phyloP scores from a whole-genome alignment of 2,797 vertebrate genomes.

The Acestrorhynchus altus region DNA sequence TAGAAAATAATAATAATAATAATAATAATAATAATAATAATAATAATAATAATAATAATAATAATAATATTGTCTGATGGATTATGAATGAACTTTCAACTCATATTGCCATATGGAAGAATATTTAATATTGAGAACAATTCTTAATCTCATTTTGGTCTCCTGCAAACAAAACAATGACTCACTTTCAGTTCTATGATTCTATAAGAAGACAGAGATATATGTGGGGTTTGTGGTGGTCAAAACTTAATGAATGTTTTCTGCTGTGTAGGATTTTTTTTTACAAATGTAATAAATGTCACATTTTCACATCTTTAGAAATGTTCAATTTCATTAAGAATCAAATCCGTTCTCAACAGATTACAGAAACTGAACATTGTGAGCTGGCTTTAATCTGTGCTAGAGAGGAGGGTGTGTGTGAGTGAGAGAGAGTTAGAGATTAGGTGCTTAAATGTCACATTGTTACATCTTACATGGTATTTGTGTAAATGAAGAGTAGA shows the following conservation, averaged over 20 bases:
- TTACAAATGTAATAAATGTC: neutral
- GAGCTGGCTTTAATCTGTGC: slow-evolving; percentile 13
- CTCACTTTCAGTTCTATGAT: neutral
- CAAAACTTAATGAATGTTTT: neutral
- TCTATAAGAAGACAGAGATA: no score
- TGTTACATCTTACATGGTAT: slow-evolving; percentile 5
- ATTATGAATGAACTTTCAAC: neutral
- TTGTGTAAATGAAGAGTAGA: slow-evolving; percentile 7
- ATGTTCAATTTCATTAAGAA: slow-evolving; percentile 28
- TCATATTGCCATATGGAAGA: neutral
- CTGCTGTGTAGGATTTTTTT: neutral
- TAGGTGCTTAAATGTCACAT: neutral
- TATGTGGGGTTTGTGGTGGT: neutral
- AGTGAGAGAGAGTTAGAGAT: neutral
- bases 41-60: no score
- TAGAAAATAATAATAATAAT: no score
- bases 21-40: no score
- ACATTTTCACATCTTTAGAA: no score
- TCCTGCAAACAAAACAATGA: neutral
- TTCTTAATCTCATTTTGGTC: neutral
- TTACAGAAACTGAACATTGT: slow-evolving; percentile 37
- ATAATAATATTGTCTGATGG: no score
- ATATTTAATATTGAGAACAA: neutral
- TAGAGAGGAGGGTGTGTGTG: slow-evolving; percentile 1
- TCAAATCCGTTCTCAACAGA: slow-evolving; percentile 41